Percentiles rank a stretch among this genome's conserved stretches.
Evolutionary conservation across 2,113 vertebrate genomes (phyloP).

Genomic region (Oryzias celebensis): DNA sequence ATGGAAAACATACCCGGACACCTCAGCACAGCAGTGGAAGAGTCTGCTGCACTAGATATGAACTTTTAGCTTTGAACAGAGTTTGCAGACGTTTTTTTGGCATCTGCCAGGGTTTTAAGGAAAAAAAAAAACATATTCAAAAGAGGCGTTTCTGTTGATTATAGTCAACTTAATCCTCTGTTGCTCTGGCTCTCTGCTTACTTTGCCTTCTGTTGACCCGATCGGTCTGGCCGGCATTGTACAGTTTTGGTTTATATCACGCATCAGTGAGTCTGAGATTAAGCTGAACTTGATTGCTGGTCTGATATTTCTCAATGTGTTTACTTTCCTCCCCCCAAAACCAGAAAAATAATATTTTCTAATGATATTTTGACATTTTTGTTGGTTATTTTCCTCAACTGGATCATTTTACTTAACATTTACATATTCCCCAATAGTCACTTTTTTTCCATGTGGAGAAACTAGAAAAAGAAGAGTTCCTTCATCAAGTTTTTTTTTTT

Average conservation of each 20-base stretch:
- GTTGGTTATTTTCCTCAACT: conserved; percentile 1
- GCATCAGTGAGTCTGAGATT: conserved; percentile 50
- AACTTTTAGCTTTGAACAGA: conserved; percentile 43
- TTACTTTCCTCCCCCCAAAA: conserved; percentile 13
- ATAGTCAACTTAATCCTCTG: conserved; percentile 34
- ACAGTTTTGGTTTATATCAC: conserved; percentile 46
- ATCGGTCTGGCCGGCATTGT: conserved; percentile 46
- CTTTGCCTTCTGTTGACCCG: conserved; percentile 42
- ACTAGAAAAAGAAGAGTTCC: conserved; percentile 19
- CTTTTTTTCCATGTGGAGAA: conserved; percentile 17
- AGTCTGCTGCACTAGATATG: conserved; percentile 43
- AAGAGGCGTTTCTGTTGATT: conserved; percentile 34
- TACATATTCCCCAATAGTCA: no score
- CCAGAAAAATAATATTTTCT: conserved; percentile 7
- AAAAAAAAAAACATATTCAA: conserved; percentile 30
- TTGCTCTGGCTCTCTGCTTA: conserved; percentile 31
- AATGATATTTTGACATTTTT: background rate
- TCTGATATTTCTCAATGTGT: conserved; percentile 42
- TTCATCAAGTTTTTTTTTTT: conserved; percentile 20
- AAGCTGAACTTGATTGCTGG: conserved; percentile 46
- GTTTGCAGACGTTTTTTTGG: conserved; percentile 38
- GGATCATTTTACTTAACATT: conserved; percentile 4
- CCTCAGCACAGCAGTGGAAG: conserved; percentile 29
- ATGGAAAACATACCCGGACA: conserved; percentile 35
- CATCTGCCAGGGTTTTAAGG: conserved; percentile 14